Evolutionary conservation across 2,888 invertebrate species (phyloP).

Genomic region (Schizaphis graminum): DNA sequence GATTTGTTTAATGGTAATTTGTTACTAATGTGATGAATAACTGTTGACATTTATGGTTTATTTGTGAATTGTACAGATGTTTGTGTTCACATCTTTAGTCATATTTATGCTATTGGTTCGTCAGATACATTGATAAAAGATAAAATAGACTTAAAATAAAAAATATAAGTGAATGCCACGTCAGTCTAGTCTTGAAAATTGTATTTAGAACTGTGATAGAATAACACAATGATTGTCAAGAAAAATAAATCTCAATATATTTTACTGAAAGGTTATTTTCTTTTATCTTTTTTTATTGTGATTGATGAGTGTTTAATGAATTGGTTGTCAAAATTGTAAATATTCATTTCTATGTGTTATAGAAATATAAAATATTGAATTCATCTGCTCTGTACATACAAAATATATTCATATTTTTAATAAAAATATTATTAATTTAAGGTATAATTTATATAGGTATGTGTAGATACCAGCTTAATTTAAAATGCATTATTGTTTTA

Average conservation of each 20-base stretch:
- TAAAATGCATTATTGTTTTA: background rate
- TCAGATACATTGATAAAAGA: background rate
- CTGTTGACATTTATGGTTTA: background rate
- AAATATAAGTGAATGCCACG: conserved; percentile 1
- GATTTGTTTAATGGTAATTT: background rate
- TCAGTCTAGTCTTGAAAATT: background rate
- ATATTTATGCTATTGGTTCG: background rate
- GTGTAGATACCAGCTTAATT: background rate
- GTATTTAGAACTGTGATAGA: conserved; percentile 23
- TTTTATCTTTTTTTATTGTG: conserved; percentile 31
- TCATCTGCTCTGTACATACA: background rate
- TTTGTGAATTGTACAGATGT: conserved; percentile 16
- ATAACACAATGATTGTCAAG: conserved; percentile 33
- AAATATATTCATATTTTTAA: background rate
- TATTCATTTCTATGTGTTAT: background rate
- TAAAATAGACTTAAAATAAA: conserved; percentile 28
- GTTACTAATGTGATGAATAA: background rate
- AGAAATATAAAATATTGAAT: background rate
- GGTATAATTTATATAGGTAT: background rate
- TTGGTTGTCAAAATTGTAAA: conserved; percentile 26
- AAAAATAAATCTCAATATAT: conserved; percentile 25
- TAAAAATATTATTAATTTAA: background rate
- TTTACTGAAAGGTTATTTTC: conserved; percentile 28
- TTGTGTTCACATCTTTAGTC: background rate
- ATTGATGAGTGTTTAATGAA: conserved; percentile 23